Evolutionary conservation across 2,113 vertebrate species (phyloP).

Genomic region (Phainopepla nitens): DNA sequence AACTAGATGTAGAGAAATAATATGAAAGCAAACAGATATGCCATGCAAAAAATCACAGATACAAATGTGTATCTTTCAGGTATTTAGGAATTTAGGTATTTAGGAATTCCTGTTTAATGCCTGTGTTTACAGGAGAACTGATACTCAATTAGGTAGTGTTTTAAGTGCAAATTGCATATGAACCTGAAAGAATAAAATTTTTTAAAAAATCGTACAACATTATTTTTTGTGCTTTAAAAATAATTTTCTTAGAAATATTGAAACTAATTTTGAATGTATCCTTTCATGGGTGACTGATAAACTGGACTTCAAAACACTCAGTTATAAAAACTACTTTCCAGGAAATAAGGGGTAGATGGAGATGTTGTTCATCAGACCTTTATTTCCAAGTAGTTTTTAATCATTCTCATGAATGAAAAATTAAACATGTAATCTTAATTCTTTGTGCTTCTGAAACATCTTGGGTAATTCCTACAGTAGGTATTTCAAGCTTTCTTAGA

Average conservation of each 20-base stretch:
- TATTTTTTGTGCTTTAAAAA: not conserved
- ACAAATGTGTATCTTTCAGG: not conserved
- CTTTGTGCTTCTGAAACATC: not conserved
- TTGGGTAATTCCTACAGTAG: not conserved
- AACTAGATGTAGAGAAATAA: not conserved
- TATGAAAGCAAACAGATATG: not conserved
- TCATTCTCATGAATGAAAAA: not conserved
- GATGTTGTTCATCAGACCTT: not conserved
- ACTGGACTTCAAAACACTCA: not conserved
- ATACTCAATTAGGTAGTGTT: not conserved
- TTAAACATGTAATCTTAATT: not conserved
- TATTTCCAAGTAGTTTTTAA: not conserved
- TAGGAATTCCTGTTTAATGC: not conserved
- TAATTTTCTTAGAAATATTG: not conserved
- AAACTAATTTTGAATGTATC: not conserved
- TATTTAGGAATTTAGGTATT: no score
- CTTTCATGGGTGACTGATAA: not conserved
- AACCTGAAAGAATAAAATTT: not conserved
- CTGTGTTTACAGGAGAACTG: not conserved
- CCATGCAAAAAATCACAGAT: not conserved
- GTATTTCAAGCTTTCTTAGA: not conserved
- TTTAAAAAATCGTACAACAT: not conserved
- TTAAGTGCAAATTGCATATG: not conserved
- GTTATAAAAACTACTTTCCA: not conserved
- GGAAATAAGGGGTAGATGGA: not conserved